A percentile compares a stretch with the other conserved stretches of the same genome.
These are phyloP conservation scores for Cyclina sinensis DNA, from an alignment of 1,140 invertebrate species.

Conservation along the genomic window DNA sequence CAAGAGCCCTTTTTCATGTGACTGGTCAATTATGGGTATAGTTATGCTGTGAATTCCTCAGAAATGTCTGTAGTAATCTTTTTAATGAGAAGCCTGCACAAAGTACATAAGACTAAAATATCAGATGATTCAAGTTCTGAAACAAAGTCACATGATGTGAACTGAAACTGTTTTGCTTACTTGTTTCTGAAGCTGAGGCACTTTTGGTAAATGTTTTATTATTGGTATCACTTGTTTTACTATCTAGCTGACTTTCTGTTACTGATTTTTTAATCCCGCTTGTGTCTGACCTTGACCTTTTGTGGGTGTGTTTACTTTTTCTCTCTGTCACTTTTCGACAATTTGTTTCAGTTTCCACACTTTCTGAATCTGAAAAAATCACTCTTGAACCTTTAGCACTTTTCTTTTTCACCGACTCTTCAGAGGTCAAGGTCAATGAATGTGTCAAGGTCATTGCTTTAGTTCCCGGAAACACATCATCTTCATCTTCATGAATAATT, in stretches of 20 bases:
- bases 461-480: conserved; percentile 54
- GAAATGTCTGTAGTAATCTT: too few relatives aligned
- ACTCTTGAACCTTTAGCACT: conserved; percentile 32
- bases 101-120: too few relatives aligned
- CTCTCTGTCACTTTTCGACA: conserved; percentile 37
- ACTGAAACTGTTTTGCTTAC: background rate
- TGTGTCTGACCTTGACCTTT: conserved; percentile 79
- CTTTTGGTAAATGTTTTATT: background rate
- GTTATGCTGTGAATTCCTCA: too few relatives aligned
- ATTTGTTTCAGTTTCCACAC: conserved; percentile 27
- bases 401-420: background rate
- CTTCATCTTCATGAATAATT: conserved; percentile 55
- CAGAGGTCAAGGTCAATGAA: conserved; percentile 44
- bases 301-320: conserved; percentile 66
- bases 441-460: conserved; percentile 32
- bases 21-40: too few relatives aligned
- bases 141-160: too few relatives aligned
- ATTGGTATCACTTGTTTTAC: background rate
- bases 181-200: conserved; percentile 27
- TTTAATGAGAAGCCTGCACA: too few relatives aligned
- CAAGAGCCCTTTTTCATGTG: too few relatives aligned
- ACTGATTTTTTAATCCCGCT: conserved; percentile 63
- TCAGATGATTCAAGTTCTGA: too few relatives aligned
- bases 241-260: background rate
- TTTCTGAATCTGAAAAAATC: conserved; percentile 76